A percentile compares a stretch with the other conserved stretches of the same genome.
Conservation (phyloP, 2,888 invertebrate genomes). For the Drosophila conformis region DNA sequence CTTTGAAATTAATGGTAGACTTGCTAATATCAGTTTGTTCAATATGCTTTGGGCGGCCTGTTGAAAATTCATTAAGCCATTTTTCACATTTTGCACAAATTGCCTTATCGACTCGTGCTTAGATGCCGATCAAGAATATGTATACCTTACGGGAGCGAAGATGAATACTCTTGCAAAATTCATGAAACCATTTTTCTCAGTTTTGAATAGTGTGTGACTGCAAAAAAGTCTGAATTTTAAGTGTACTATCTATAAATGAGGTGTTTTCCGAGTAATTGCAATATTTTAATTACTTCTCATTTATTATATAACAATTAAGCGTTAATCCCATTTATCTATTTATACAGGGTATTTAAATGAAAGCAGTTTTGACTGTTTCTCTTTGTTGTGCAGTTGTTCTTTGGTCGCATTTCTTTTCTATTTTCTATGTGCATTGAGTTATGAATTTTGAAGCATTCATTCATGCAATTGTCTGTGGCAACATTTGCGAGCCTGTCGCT, state of each 20-base stretch:
- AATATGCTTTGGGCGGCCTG: not conserved
- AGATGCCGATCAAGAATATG: not conserved
- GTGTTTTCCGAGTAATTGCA: not conserved
- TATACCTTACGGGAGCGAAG: not conserved
- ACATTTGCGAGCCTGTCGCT: constrained; percentile 40
- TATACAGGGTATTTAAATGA: constrained; percentile 28
- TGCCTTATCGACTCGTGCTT: not conserved
- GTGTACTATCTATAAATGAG: not conserved
- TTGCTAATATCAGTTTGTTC: not conserved
- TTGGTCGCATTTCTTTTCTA: constrained; percentile 37
- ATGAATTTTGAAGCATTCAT: constrained; percentile 69
- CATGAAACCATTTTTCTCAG: not conserved
- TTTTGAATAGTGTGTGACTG: not conserved
- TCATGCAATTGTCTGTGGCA: constrained; percentile 54
- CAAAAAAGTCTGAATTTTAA: not conserved
- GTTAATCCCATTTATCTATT: not conserved
- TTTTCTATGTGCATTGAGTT: constrained; percentile 75
- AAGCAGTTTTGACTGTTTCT: constrained; percentile 41
- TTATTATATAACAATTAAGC: not conserved
- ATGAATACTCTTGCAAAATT: not conserved
- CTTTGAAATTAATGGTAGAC: not conserved
- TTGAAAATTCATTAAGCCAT: too few relatives aligned
- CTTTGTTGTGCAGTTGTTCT: constrained; percentile 32
- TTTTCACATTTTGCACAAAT: too few relatives aligned
- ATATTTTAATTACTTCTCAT: not conserved